Percentiles rank a stretch among this genome's conserved stretches.
Evolutionary conservation across 2,888 invertebrate species (phyloP).

Genomic region (Orthonevra nobilis): DNA sequence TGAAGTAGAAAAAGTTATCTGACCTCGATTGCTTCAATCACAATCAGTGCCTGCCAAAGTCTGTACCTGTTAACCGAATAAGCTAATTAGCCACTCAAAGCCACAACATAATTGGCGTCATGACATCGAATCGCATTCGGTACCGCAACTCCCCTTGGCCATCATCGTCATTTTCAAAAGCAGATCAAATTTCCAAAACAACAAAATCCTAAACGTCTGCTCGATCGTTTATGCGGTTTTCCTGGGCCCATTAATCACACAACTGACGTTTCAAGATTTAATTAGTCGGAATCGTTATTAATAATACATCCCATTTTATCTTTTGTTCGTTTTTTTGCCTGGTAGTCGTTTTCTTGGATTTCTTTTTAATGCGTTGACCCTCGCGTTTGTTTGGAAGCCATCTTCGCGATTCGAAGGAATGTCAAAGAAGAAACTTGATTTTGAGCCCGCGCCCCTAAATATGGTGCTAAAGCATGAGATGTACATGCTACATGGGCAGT

Average conservation of each 20-base stretch:
- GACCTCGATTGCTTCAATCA: too few relatives aligned
- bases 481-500: slow-evolving; percentile 24
- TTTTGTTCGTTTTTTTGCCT: background rate
- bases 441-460: slow-evolving; percentile 25
- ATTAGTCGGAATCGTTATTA: slow-evolving; percentile 65
- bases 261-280: slow-evolving; percentile 66
- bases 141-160: background rate
- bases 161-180: slow-evolving; percentile 36
- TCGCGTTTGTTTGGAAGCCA: slow-evolving; percentile 10
- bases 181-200: slow-evolving; percentile 45
- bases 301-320: slow-evolving; percentile 46
- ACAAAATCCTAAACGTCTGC: slow-evolving; percentile 37
- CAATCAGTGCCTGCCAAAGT: too few relatives aligned
- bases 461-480: slow-evolving; percentile 24
- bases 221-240: background rate
- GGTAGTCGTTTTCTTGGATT: background rate
- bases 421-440: slow-evolving; percentile 42
- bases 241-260: slow-evolving; percentile 58
- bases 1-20: too few relatives aligned
- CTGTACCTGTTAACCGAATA: slow-evolving; percentile 36
- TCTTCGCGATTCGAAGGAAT: slow-evolving; percentile 49
- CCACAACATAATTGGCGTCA: slow-evolving; percentile 55
- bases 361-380: slow-evolving; percentile 24
- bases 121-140: slow-evolving; percentile 47
- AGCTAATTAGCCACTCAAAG: slow-evolving; percentile 61